phyloP scores from a whole-genome alignment of 2,797 vertebrate genomes.

The Sebastes steindachneri region DNA sequence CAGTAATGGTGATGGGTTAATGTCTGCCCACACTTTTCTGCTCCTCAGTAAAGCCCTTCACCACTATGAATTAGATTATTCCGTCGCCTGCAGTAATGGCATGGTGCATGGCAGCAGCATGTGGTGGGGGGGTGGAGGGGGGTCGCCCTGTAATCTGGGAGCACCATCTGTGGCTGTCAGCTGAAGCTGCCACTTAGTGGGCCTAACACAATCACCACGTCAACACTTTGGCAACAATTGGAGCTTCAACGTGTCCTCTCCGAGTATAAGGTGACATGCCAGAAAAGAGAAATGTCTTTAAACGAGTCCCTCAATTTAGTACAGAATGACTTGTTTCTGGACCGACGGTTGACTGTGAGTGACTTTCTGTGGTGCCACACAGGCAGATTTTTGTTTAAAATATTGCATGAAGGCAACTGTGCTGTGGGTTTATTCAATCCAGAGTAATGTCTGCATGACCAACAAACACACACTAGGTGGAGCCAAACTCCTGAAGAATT shows the following conservation, averaged over 20 bases:
- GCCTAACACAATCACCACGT: slow-evolving; percentile 60
- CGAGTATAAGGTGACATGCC: not conserved
- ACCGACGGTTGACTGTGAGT: not conserved
- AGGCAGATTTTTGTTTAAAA: not conserved
- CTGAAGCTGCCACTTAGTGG: slow-evolving; percentile 72
- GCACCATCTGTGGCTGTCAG: slow-evolving; percentile 80
- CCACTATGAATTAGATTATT: slow-evolving; percentile 35
- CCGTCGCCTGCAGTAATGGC: slow-evolving; percentile 48
- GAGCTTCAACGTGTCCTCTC: slow-evolving; percentile 19
- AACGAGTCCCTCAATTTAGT: not conserved
- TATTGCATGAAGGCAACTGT: not conserved
- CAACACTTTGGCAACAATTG: slow-evolving; percentile 47
- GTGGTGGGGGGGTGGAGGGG: not conserved
- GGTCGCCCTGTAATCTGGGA: slow-evolving; percentile 59
- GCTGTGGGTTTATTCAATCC: not conserved
- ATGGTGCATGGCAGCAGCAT: slow-evolving; percentile 46
- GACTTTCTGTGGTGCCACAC: not conserved
- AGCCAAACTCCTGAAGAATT: slow-evolving; percentile 29
- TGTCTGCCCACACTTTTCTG: slow-evolving; percentile 40
- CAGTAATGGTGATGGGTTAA: not conserved
- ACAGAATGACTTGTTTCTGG: not conserved
- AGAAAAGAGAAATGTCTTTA: not conserved
- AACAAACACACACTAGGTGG: slow-evolving; percentile 45
- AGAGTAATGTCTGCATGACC: not conserved
- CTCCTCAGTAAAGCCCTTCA: slow-evolving; percentile 12